Percentiles rank a stretch among this genome's conserved stretches.
These are phyloP conservation scores for Falco berigora DNA, from an alignment of 2,797 vertebrate genomes.

Conservation along the genomic window DNA sequence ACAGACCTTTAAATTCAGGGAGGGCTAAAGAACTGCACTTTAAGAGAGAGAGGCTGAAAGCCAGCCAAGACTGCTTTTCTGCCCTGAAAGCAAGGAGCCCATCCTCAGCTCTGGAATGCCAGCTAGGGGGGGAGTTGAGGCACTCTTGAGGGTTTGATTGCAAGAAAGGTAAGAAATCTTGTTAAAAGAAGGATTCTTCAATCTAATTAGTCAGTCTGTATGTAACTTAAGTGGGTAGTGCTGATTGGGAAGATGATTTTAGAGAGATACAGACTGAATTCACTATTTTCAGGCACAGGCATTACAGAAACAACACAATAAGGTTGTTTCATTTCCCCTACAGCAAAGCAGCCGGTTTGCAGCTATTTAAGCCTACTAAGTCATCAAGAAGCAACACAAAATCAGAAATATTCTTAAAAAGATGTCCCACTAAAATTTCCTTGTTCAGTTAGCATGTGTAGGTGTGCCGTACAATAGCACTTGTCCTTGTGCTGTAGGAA, in stretches of 20 bases:
- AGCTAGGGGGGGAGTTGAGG: neutral
- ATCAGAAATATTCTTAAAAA: neutral
- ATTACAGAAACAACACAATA: neutral
- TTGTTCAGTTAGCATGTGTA: neutral
- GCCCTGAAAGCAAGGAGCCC: neutral
- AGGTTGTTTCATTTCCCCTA: neutral
- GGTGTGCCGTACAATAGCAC: neutral
- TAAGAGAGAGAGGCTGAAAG: neutral
- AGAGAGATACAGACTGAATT: neutral
- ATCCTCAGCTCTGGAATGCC: neutral
- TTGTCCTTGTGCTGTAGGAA: neutral
- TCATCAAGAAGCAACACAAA: neutral
- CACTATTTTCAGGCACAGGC: neutral
- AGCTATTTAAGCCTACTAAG: neutral
- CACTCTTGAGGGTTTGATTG: neutral
- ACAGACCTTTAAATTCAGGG: neutral
- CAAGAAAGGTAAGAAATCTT: neutral
- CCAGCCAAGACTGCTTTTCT: neutral
- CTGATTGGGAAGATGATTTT: neutral
- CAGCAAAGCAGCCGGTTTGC: neutral
- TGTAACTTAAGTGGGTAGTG: neutral
- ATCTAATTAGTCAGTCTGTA: neutral
- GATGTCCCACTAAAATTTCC: neutral
- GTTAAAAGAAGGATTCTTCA: neutral
- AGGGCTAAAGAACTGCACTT: neutral